Conservation (phyloP, 2,113 vertebrate genomes). For the Alligator sinensis region DNA sequence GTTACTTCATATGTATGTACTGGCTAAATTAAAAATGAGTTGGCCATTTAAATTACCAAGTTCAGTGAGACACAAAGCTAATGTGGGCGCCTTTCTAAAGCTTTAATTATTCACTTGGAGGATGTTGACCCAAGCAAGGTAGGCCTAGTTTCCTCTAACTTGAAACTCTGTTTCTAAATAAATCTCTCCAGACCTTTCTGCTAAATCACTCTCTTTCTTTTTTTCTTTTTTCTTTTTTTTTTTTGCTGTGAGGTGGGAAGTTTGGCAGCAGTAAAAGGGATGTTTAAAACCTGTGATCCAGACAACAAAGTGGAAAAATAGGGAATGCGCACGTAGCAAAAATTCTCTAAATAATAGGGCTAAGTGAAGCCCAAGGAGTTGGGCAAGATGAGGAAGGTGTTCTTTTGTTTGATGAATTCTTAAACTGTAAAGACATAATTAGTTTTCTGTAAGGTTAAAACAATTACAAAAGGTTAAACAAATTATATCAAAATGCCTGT, state of each 20-base stretch:
- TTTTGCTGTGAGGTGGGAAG: too few species aligned
- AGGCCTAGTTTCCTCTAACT: too few species aligned
- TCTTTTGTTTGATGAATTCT: neutral
- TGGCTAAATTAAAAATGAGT: neutral
- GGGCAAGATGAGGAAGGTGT: neutral
- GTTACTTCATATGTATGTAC: neutral
- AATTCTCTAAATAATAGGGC: neutral
- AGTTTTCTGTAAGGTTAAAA: neutral
- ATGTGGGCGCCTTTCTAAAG: neutral
- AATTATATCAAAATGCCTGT: neutral
- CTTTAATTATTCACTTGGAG: neutral
- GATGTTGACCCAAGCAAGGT: neutral
- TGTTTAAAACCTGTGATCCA: neutral
- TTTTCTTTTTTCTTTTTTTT: too few species aligned
- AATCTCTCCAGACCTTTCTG: neutral
- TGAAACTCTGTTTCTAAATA: neutral
- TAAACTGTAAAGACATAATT: neutral
- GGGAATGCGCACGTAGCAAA: fast-evolving
- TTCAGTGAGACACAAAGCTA: neutral
- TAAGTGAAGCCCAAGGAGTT: neutral
- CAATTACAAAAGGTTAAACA: neutral
- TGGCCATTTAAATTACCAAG: neutral
- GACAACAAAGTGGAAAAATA: neutral
- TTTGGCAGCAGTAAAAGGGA: too few species aligned
- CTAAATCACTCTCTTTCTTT: neutral